These are phyloP conservation scores for Rana temporaria DNA, from an alignment of 2,113 vertebrate genomes.

Conservation along the genomic window DNA sequence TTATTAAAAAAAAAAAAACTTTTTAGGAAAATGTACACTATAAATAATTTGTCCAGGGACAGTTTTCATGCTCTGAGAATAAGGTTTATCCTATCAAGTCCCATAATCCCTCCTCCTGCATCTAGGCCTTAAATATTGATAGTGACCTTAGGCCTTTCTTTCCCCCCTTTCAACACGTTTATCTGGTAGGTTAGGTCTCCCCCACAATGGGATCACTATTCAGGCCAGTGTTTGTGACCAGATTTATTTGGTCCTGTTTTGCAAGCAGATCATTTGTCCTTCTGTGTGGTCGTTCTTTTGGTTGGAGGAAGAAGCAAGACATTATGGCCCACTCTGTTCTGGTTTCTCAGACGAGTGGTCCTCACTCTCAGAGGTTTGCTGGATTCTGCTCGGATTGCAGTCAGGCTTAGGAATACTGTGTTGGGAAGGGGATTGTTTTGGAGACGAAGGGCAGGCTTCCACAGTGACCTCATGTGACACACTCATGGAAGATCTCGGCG, in stretches of 20 bases:
- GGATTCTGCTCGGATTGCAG: neutral
- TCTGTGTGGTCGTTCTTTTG: neutral
- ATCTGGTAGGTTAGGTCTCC: neutral
- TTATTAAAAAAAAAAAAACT: constrained; percentile 14
- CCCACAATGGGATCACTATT: neutral
- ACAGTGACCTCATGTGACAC: constrained; percentile 74
- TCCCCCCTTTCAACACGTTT: neutral
- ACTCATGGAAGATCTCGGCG: constrained; percentile 63
- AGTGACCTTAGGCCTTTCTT: neutral
- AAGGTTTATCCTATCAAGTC: neutral
- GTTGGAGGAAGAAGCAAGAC: neutral
- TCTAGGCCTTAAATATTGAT: neutral
- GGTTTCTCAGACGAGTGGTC: neutral
- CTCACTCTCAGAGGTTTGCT: neutral
- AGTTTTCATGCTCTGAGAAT: neutral
- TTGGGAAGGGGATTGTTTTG: constrained; percentile 11
- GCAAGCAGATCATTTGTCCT: neutral
- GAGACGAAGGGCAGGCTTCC: constrained; percentile 62
- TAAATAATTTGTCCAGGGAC: neutral
- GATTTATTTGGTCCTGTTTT: neutral
- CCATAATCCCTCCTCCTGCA: neutral
- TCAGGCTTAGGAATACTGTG: neutral
- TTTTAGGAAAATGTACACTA: neutral
- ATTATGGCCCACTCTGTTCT: constrained; percentile 21
- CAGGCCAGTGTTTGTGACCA: neutral